These are phyloP conservation scores for Eupithecia tripunctaria DNA, from an alignment of 2,888 invertebrate species.

Conservation along the genomic window DNA sequence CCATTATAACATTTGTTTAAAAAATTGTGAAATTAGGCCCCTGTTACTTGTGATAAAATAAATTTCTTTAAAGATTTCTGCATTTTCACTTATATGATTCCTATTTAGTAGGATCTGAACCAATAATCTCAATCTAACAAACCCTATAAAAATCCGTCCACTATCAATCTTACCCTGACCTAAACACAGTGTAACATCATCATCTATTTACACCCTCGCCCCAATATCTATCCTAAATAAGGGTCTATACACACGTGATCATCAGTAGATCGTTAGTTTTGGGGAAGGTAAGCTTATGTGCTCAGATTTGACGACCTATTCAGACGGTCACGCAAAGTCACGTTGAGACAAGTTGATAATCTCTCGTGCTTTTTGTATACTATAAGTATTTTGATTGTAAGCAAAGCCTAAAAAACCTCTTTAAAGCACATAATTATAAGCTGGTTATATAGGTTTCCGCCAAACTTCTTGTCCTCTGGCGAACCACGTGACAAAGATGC, in stretches of 20 bases:
- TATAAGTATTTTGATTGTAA: not conserved
- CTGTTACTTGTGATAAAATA: not conserved
- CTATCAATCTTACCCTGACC: slow-evolving; percentile 25
- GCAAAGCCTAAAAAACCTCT: not conserved
- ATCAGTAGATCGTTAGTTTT: slow-evolving; percentile 46
- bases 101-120: too few relatives aligned
- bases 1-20: too few relatives aligned
- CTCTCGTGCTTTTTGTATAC: not conserved
- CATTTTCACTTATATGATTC: too few relatives aligned
- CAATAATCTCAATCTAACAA: not conserved
- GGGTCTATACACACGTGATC: slow-evolving; percentile 40
- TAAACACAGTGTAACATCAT: slow-evolving; percentile 28
- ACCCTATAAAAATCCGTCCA: slow-evolving; percentile 17
- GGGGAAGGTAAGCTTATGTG: slow-evolving; percentile 27
- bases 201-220: slow-evolving; percentile 32
- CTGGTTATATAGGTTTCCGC: not conserved
- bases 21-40: too few relatives aligned
- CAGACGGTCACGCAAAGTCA: slow-evolving; percentile 50
- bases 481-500: too few relatives aligned
- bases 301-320: slow-evolving; percentile 45
- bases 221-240: slow-evolving; percentile 30
- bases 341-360: slow-evolving; percentile 21
- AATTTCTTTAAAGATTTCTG: not conserved
- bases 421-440: not conserved
- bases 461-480: too few relatives aligned